Evolutionary conservation across 2,797 vertebrate species (phyloP), one percentile per base, ranked within the genome.

Genomic region (Sphaeramia orbicularis): DNA sequence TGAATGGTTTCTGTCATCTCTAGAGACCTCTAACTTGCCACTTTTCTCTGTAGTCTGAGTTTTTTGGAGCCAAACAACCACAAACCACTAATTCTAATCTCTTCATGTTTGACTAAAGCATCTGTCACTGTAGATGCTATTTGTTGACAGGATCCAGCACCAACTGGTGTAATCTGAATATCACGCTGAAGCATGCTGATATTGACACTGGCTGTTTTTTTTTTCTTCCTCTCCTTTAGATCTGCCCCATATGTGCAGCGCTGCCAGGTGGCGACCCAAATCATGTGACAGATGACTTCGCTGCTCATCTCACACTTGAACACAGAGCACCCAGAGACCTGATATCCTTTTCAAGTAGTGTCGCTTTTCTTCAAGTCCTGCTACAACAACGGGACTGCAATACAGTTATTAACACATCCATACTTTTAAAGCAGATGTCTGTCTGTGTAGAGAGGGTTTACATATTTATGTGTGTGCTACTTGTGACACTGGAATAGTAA

Each of bases 241-340:
- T 99, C 89, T 99, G 98, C 93, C 97, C 97, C 85, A 99, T 99
- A 93, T 99, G 98, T 92, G 97, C 97, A 90, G 97, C 97, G 32
- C 95, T 99, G 92, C 98, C 98, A 88, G 98, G 97, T 89, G 98
- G 98, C 43, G 97, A 99, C 94, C 98, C 98, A 0, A 99, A 99
- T 94, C 98, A 99, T 61, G 97, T 99, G 91, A 99, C 98, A 0
- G 97, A 99, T 90, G 98, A 99, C 93, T 99, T 99, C 89, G 96
- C 97, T 94, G 97, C 98, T 95, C 98, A 99, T 93, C 97, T 99
- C 92, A 99, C 98, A 95, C 97, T 99, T 95, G 98, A 99, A 97
- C 97, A 98, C 95, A 97, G 98, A 96, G 97, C 97, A 91, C 97
- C 97, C 91, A 97, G 98, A 95, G 98, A 99, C 95, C 93, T 99